Evolutionary conservation across 2,113 vertebrate genomes (phyloP), one percentile per base, ranked within the genome.

Genomic region (Pterocles burchelli): DNA sequence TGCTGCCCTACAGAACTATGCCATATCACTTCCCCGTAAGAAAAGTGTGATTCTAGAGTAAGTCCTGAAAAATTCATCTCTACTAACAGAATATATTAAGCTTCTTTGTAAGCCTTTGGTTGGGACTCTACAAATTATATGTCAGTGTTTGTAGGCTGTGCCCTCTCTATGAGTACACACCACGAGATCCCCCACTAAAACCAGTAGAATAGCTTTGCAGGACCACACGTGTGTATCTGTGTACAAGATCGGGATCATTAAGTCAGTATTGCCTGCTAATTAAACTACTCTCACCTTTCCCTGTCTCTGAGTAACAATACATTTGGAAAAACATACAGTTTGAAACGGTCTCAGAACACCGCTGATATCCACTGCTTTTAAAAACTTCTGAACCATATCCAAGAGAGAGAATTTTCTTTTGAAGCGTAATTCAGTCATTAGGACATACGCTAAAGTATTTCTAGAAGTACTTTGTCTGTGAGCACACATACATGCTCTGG

Each of bases 81-180:
- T 48, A 0, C 16, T 43, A 62, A 28, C n/a, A 66, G 0, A 80
- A 65, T 4, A 55, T 0, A 46, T 2, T 25, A 46, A 73, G n/a
- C 17, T 46, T 2, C 16, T 83, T 19, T 19, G 49, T 11, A 61
- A 65, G 17, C 25, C 51, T 77, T 26, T 41, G n/a, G 21, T 3
- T 77, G 11, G 11, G 17, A 22, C 3, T 54, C 7, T 46, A 58
- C 10, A 74, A 87, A 71, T 24, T 1, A 3, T 3, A 11, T 0
- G 5, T 25, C 24, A 25, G 8, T 13, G 33, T 43, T 18, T 6
- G 41, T 11, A 67, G 57, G n/a, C 77, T 62, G 55, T 7, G 70
- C 55, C 73, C 16, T 89, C 43, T 13, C 36, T 26, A 3, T 1
- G 8, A 85, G 66, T 3, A n/a, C 20, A 28, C 26, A 38, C 43